Evolutionary conservation across 2,113 vertebrate genomes (phyloP).

Genomic region (Meleagris gallopavo): DNA sequence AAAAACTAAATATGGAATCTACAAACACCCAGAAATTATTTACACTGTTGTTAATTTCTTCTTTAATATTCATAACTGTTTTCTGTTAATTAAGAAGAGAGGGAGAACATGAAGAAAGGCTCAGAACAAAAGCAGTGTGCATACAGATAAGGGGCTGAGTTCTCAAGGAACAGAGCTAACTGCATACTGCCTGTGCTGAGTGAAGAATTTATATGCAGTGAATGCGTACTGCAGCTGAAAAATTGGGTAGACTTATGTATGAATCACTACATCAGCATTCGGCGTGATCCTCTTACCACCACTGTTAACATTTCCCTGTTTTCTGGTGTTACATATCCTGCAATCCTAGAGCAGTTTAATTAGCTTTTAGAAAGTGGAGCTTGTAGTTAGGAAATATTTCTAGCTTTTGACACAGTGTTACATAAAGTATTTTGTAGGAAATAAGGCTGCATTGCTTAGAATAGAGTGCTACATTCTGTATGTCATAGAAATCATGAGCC

Average conservation of each 20-base stretch:
- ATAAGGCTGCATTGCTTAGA: not conserved
- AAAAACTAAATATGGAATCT: constrained; percentile 76
- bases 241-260: not conserved
- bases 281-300: not conserved
- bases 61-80: constrained; percentile 81
- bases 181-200: not conserved
- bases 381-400: not conserved
- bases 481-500: not conserved
- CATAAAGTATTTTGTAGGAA: not conserved
- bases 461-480: not conserved
- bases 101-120: constrained; percentile 71
- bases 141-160: constrained; percentile 70
- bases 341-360: not conserved
- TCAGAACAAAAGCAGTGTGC: constrained; percentile 59
- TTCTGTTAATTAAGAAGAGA: constrained; percentile 81
- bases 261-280: not conserved
- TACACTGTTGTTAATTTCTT: constrained; percentile 81
- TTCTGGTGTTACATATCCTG: not conserved
- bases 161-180: constrained; percentile 47
- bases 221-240: not conserved
- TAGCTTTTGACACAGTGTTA: not conserved
- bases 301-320: not conserved
- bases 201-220: constrained; percentile 39
- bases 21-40: constrained; percentile 79
- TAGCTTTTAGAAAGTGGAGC: not conserved